Percentiles rank a stretch among this genome's conserved stretches.
These are phyloP conservation scores for Callinectes sapidus DNA, from an alignment of 2,888 invertebrate species.

Conservation along the genomic window DNA sequence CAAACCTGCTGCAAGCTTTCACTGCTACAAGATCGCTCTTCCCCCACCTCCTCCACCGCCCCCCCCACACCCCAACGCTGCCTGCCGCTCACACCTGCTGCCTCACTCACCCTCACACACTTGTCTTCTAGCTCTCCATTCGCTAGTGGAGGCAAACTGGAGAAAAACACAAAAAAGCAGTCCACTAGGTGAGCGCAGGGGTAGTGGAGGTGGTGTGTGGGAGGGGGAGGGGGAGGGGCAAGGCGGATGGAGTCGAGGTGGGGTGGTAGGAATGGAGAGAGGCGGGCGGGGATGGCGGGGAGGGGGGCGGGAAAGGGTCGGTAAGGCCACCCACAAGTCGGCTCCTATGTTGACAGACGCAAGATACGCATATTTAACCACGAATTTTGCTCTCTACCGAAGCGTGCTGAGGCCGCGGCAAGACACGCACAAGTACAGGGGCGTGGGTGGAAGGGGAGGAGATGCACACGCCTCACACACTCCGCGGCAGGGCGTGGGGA, in stretches of 20 bases:
- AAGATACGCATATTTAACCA: constrained; percentile 53
- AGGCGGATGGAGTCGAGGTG: constrained; percentile 36
- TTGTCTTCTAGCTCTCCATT: not conserved
- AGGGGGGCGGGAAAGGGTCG: constrained; percentile 58
- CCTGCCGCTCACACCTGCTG: not conserved
- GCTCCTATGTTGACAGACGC: constrained; percentile 59
- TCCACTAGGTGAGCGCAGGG: not conserved
- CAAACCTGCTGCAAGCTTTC: constrained; percentile 41
- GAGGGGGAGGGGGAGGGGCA: constrained; percentile 17
- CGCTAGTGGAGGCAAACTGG: not conserved
- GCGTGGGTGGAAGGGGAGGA: not conserved
- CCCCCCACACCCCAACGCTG: not conserved
- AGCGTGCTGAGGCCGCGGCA: not conserved
- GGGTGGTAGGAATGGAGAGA: constrained; percentile 8
- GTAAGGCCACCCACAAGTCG: constrained; percentile 67
- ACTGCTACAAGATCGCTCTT: constrained; percentile 6
- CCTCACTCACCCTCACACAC: not conserved
- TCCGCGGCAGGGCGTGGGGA: not conserved
- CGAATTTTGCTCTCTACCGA: constrained; percentile 41
- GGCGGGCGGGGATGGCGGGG: constrained; percentile 38
- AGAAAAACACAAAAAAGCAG: constrained; percentile 36
- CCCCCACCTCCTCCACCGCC: not conserved
- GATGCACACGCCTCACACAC: not conserved
- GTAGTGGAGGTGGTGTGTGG: constrained; percentile 4
- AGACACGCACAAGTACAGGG: not conserved